Conservation (phyloP, 2,113 vertebrate genomes). For the Brevimyrus niger region DNA sequence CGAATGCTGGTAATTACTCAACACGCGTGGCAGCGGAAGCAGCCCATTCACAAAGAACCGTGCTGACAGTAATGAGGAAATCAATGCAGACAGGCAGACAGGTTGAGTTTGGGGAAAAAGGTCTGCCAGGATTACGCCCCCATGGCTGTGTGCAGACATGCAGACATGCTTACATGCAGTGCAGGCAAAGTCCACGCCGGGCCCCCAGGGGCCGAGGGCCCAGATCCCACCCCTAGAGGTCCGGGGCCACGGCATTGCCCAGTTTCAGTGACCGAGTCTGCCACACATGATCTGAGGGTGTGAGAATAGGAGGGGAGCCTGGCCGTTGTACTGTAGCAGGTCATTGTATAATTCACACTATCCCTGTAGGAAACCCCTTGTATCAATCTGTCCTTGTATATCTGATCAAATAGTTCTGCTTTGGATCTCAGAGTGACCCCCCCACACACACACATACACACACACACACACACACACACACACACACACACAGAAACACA, state of each 20-base stretch:
- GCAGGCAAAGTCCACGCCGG: not conserved
- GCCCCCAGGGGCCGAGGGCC: not conserved
- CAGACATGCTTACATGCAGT: not conserved
- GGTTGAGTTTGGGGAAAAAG: not conserved
- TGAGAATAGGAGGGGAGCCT: not conserved
- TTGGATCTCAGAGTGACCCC: not conserved
- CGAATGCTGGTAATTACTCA: not conserved
- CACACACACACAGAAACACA: not conserved
- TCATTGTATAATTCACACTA: not conserved
- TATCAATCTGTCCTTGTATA: not conserved
- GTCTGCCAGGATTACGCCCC: not conserved
- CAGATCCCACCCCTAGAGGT: not conserved
- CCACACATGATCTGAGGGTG: not conserved
- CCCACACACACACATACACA: not conserved
- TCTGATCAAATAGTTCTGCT: not conserved
- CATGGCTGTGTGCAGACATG: not conserved
- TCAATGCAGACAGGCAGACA: not conserved
- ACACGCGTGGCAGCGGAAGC: not conserved
- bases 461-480: no score
- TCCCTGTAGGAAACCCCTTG: not conserved
- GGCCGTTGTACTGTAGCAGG: not conserved
- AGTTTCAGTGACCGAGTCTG: not conserved
- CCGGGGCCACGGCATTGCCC: not conserved
- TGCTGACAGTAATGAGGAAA: not conserved
- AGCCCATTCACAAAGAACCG: not conserved